phyloP scores from a whole-genome alignment of 2,797 vertebrate genomes.

The Periophthalmus magnuspinnatus region DNA sequence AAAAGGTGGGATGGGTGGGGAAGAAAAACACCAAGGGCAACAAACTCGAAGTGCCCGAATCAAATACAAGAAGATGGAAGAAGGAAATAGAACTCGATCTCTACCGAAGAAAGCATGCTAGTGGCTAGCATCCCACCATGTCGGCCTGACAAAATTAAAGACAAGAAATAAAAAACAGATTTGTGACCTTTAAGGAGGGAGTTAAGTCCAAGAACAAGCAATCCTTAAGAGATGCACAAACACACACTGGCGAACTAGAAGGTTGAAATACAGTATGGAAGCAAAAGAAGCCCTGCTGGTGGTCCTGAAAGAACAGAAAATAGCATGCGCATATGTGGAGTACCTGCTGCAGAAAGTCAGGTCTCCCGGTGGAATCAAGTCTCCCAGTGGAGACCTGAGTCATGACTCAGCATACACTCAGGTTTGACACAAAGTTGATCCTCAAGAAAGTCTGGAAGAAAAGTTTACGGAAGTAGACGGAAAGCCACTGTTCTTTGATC shows the following conservation, averaged over 20 bases:
- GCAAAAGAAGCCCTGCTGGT: neutral
- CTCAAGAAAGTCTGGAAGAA: no score
- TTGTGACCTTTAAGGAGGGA: neutral
- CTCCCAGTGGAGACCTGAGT: neutral
- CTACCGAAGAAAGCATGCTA: neutral
- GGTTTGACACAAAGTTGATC: conserved; percentile 8
- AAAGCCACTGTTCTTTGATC: neutral
- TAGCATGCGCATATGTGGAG: neutral
- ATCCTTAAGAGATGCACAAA: neutral
- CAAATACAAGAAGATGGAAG: neutral
- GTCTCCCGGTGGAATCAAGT: no score
- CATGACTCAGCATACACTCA: conserved; percentile 3
- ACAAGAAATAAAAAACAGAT: neutral
- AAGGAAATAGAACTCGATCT: neutral
- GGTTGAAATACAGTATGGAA: neutral
- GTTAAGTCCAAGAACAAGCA: neutral
- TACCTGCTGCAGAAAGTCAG: neutral
- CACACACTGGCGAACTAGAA: neutral
- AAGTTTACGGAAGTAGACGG: neutral
- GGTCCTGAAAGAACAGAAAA: neutral
- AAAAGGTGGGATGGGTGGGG: neutral
- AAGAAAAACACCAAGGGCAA: neutral
- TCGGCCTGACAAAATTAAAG: neutral
- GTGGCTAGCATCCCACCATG: neutral
- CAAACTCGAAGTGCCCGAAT: neutral